Evolutionary conservation across 2,888 invertebrate species (phyloP), one percentile per base, ranked within the genome.

Genomic region (Noctuana brunneofusca): DNA sequence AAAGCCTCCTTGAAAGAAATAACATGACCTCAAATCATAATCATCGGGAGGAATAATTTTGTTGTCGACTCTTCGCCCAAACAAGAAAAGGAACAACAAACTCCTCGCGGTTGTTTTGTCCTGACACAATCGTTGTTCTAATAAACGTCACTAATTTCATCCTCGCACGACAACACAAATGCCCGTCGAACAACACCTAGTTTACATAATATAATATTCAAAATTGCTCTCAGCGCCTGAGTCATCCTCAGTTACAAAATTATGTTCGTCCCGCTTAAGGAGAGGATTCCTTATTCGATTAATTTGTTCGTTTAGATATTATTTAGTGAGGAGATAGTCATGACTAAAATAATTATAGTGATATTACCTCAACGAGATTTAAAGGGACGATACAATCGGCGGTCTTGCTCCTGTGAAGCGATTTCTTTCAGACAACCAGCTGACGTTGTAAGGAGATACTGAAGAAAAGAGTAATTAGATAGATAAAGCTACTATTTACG

Each of bases 181-280:
- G 76, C 75, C 75, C 74, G 69, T 74, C 68, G 76, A 79, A 82
- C 83, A 80, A 79, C 79, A 79, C 78, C 87, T 86, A 87, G 83
- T 90, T 89, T 84, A 88, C 90, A 88, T 89, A 89, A 86, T 86
- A 86, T 86, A 81, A 86, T 89, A 89, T 88, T 88, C 86, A 86
- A 88, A 86, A 88, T 84, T 86, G 80, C 83, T 84, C 83, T 82
- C 82, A 75, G 79, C 81, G 74, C 84, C 89, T 88, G 89, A 91
- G 86, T 91, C 90, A 90, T 88, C 83, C 85, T 81, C 76, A 74
- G 80, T 80, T 81, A 80, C 78, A 79, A 75, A 75, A 82, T 80
- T 79, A 79, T 79, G 80, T 84, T 82, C 78, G 80, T 76, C 79
- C 78, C 70, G 71, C 79, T 86, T 87, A 87, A 86, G 84, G 81